Evolutionary conservation across 2,797 vertebrate genomes (phyloP), one percentile per base, ranked within the genome.

Genomic region (Falco cherrug): DNA sequence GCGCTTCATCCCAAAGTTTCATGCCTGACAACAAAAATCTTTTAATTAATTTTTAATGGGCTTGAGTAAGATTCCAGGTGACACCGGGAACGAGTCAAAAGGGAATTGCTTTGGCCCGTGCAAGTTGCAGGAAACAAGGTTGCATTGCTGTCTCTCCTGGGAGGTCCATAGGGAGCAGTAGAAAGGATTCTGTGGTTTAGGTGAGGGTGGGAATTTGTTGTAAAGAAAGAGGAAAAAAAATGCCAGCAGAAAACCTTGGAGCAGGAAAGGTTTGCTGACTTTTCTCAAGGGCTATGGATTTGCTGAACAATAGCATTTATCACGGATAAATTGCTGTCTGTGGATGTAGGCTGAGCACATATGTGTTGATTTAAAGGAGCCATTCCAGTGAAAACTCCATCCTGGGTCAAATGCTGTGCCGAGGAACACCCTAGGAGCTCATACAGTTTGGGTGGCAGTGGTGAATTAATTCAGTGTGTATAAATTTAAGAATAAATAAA

Each of bases 401-500:
- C 65, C 33, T 48, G 29, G 76, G 69, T 75, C 69, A 78, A 80
- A 43, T 39, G 25, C 39, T 89, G 47, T 63, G 51, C 31, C 0
- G 0, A 73, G 71, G 68, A 74, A 45, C 75, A 80, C 45, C 56
- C 29, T 25, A 39, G 71, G 75, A 87, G 39, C 59, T 88, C 1
- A 0, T 83, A 45, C 54, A 29, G 59, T 91, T 57, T 64, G 87
- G 73, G 11, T 6, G 59, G 50, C 48, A 19, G 53, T 29, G 20
- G n/a, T 9, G 29, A 67, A 81, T 93, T 78, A 79, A 88, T 90
- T 71, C 80, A 45, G 50, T 16, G 10, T 65, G 79, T 70, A 77
- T 86, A 96, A 82, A 79, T 84, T 79, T 90, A 86, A 76, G 63
- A 90, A 90, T 84, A 91, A 95, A 90, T 85, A 95, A 95, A 89